phyloP scores from a whole-genome alignment of 1,140 invertebrate species.

The Conus ventricosus region DNA sequence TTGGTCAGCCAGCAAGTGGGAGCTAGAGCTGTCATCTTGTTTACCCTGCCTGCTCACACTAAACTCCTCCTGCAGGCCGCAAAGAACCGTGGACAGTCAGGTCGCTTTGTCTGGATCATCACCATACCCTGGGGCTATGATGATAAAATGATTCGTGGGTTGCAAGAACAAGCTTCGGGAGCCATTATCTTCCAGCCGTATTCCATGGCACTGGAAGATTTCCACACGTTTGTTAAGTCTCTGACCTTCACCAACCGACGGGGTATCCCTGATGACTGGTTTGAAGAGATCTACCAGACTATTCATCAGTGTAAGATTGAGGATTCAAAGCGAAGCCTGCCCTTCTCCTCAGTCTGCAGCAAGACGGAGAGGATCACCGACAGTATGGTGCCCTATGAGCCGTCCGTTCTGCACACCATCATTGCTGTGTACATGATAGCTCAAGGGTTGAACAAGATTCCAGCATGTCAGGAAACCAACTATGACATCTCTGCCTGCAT shows the following conservation, averaged over 20 bases:
- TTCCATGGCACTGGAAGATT: constrained; percentile 75
- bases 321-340: constrained; percentile 18
- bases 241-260: constrained; percentile 64
- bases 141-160: constrained; percentile 76
- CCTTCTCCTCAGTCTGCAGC: constrained; percentile 58
- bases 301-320: constrained; percentile 77
- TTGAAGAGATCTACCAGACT: constrained; percentile 86
- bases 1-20: constrained; percentile 80
- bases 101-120: constrained; percentile 83
- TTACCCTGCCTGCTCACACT: constrained; percentile 83
- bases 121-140: constrained; percentile 85
- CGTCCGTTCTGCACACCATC: constrained; percentile 74
- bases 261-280: constrained; percentile 77
- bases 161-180: constrained; percentile 84
- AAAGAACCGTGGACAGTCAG: constrained; percentile 72
- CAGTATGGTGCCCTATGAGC: constrained; percentile 66
- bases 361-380: constrained; percentile 63
- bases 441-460: constrained; percentile 70
- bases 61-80: constrained; percentile 78
- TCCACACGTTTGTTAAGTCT: constrained; percentile 65
- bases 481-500: constrained; percentile 62
- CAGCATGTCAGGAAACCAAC: constrained; percentile 58
- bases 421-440: constrained; percentile 73
- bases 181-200: constrained; percentile 85
- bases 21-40: constrained; percentile 81